Base-by-base conservation (phyloP, 2,888 invertebrate species). In the Scaptomyza reducta region DNA sequence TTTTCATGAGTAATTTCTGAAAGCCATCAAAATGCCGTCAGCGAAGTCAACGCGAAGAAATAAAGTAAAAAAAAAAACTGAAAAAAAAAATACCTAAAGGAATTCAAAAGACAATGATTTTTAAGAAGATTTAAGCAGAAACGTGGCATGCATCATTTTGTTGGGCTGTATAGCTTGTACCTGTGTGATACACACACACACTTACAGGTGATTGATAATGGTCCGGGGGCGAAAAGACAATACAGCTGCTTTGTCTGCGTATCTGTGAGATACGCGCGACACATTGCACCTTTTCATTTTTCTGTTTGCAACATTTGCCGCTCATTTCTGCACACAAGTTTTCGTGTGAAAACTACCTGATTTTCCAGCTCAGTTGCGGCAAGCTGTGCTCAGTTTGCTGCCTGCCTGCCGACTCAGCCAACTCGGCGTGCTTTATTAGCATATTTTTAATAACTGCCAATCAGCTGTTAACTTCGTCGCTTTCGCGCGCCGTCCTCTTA, bases 291-390 rank as follows among this genome's bases (percentile, higher is more conserved):
- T 45, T 29, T n/a, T 7, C 22, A 35, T 53, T 45, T 40, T 41
- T 14, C 1, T 35, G 13, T 40, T 45, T 47, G 51, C 46, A 33
- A 57, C 60, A 57, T 68, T 49, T 16, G 29, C 29, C 16, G 41
- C 47, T 64, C 22, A 25, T 42, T 67, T 54, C 40, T 44, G 45
- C 25, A 44, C 25, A 45, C 45, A 14, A 14, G 22, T 29, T 58
- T 84, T 79, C 77, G 86, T 85, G 79, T 78, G 77, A 85, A 86
- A 86, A 75, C 61, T 86, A 83, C 78, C 84, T 84, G 80, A 80
- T 86, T 83, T 82, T 82, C 76, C 82, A 74, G 65, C 66, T 74
- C 71, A 74, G 44, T 69, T 64, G 60, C 62, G 61, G 18, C 69
- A 69, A 63, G 57, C 64, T 61, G 47, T 44, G 55, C 22, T 22